Conservation (phyloP, 2,113 vertebrate genomes). For the Sterrhoptilus dennistouni region DNA sequence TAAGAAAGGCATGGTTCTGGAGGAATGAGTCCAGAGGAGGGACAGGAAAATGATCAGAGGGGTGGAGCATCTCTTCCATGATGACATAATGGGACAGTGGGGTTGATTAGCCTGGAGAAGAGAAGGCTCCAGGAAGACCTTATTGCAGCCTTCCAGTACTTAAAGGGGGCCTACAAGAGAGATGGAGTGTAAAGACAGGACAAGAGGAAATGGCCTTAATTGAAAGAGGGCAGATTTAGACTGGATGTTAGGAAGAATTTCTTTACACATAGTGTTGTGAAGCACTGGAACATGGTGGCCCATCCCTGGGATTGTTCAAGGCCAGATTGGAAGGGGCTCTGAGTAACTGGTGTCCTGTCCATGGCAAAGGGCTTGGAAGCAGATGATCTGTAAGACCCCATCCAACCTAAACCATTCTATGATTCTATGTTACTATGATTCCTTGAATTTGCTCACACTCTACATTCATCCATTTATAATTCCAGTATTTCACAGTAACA, state of each 20-base stretch:
- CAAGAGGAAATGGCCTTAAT: not conserved
- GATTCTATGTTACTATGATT: not conserved
- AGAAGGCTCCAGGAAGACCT: not conserved
- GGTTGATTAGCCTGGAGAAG: not conserved
- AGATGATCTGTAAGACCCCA: not conserved
- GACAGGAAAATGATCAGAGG: not conserved
- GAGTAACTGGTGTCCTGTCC: not conserved
- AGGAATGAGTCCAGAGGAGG: not conserved
- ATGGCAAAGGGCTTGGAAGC: not conserved
- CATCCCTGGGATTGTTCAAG: not conserved
- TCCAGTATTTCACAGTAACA: not conserved
- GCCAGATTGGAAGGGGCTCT: not conserved
- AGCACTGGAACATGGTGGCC: not conserved
- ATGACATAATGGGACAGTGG: not conserved
- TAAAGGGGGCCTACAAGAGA: not conserved
- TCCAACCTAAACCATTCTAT: not conserved
- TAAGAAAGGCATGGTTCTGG: not conserved
- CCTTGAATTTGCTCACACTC: not conserved
- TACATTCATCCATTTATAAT: not conserved
- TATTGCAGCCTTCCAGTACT: not conserved
- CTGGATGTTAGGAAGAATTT: not conserved
- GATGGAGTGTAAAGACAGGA: not conserved
- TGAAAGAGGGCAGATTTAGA: not conserved
- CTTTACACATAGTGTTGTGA: not conserved
- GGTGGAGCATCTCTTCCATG: not conserved